Conservation (phyloP, 1,140 invertebrate species). For the Calycopis cecrops region DNA sequence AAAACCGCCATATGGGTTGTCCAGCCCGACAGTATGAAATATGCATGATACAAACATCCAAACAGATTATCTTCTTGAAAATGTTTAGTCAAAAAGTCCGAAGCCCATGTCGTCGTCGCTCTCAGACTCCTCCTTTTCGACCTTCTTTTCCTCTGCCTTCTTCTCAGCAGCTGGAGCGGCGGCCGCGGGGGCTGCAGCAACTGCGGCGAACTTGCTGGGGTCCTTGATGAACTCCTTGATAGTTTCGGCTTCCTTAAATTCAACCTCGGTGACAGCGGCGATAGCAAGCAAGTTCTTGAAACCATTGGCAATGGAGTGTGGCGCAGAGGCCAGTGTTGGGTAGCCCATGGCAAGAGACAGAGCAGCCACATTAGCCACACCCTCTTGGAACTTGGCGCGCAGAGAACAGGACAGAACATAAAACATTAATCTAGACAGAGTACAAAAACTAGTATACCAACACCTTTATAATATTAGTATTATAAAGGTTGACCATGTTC, state of each 20-base stretch:
- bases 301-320: slow-evolving; percentile 97
- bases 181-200: no score
- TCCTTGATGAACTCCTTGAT: slow-evolving; percentile 94
- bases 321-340: slow-evolving; percentile 96
- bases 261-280: slow-evolving; percentile 95
- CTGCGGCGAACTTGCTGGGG: no score
- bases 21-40: slow-evolving; percentile 47
- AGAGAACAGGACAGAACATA: no score
- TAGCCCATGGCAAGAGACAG: slow-evolving; percentile 95
- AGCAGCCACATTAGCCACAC: slow-evolving; percentile 95
- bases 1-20: slow-evolving; percentile 49
- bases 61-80: not conserved
- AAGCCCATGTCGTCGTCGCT: slow-evolving; percentile 98
- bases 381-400: slow-evolving; percentile 91
- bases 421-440: no score
- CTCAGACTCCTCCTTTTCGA: no score
- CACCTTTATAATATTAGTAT: no score
- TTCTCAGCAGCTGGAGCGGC: no score
- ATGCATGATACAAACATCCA: slow-evolving; percentile 22
- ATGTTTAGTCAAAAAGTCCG: slow-evolving; percentile 92
- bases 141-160: no score
- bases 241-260: slow-evolving; percentile 95
- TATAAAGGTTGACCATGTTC: no score
- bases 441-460: no score
- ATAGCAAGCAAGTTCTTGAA: slow-evolving; percentile 98